A percentile compares a stretch with the other conserved stretches of the same genome.
phyloP scores from a whole-genome alignment of 2,113 vertebrate genomes.

The Heterocephalus glaber region DNA sequence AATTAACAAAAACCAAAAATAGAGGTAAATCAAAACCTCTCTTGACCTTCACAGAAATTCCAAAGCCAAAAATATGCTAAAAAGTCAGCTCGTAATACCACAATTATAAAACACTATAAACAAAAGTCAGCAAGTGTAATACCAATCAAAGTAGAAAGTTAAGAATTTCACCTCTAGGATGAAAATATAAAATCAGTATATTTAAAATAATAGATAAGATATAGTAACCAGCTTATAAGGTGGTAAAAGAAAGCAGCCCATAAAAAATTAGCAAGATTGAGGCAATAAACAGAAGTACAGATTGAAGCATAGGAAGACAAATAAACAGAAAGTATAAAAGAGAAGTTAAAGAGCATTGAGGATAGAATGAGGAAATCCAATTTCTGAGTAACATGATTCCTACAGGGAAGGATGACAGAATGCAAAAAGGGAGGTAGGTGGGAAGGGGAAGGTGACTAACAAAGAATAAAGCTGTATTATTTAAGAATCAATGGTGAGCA shows the following conservation, averaged over 20 bases:
- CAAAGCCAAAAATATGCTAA: not conserved
- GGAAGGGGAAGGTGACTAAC: not conserved
- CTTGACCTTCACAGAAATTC: not conserved
- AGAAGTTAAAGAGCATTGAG: not conserved
- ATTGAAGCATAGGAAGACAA: not conserved
- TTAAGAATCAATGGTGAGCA: not conserved
- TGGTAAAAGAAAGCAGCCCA: not conserved
- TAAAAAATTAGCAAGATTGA: not conserved
- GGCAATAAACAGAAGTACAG: not conserved
- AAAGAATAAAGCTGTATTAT: not conserved
- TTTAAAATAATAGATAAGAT: conserved; percentile 3
- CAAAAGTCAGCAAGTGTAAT: not conserved
- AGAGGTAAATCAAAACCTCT: not conserved
- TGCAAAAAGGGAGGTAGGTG: not conserved
- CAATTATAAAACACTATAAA: not conserved
- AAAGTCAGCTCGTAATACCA: not conserved
- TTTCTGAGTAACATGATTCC: not conserved
- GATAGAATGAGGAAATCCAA: not conserved
- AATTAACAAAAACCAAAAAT: not conserved
- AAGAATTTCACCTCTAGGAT: not conserved
- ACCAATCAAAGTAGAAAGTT: not conserved
- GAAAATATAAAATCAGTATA: not conserved
- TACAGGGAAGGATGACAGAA: not conserved
- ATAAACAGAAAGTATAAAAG: not conserved
- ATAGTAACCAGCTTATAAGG: not conserved